These are phyloP conservation scores for Drosophila funebris DNA, from an alignment of 1,140 invertebrate genomes.

Conservation along the genomic window DNA sequence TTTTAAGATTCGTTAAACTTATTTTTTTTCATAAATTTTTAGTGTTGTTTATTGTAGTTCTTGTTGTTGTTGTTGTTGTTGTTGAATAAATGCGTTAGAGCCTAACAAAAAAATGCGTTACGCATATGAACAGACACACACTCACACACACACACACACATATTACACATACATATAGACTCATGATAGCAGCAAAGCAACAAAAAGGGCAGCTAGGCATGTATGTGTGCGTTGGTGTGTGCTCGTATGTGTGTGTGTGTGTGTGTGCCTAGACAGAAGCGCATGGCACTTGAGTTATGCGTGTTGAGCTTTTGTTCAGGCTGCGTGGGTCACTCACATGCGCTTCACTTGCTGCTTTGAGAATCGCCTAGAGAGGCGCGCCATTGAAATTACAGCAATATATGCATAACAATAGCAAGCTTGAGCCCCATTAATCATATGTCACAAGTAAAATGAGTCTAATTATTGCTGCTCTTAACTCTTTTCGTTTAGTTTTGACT, in stretches of 20 bases:
- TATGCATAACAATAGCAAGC: conserved; percentile 22
- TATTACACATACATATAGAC: conserved; percentile 19
- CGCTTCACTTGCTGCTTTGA: conserved; percentile 38
- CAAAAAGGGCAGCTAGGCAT: conserved; percentile 2
- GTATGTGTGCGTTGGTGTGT: not conserved
- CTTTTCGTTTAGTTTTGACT: too few species aligned
- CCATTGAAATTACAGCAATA: not conserved
- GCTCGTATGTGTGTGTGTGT: not conserved
- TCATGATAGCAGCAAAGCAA: not conserved
- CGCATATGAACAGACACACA: conserved; percentile 56
- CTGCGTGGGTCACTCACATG: conserved; percentile 32
- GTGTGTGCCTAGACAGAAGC: conserved; percentile 22
- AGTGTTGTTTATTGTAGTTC: too few species aligned
- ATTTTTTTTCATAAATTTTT: conserved; percentile 60
- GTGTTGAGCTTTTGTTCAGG: conserved; percentile 26
- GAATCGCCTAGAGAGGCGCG: conserved; percentile 28
- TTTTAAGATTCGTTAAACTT: conserved; percentile 80
- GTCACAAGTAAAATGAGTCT: too few species aligned
- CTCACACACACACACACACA: conserved; percentile 7
- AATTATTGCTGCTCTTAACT: too few species aligned
- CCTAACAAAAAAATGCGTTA: conserved; percentile 68
- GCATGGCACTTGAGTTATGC: conserved; percentile 48
- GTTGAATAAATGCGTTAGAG: conserved; percentile 42
- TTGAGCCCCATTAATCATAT: conserved; percentile 6
- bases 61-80: conserved; percentile 38